These are phyloP conservation scores for Choristoneura rosaceana DNA, from an alignment of 2,888 invertebrate genomes.

Conservation along the genomic window DNA sequence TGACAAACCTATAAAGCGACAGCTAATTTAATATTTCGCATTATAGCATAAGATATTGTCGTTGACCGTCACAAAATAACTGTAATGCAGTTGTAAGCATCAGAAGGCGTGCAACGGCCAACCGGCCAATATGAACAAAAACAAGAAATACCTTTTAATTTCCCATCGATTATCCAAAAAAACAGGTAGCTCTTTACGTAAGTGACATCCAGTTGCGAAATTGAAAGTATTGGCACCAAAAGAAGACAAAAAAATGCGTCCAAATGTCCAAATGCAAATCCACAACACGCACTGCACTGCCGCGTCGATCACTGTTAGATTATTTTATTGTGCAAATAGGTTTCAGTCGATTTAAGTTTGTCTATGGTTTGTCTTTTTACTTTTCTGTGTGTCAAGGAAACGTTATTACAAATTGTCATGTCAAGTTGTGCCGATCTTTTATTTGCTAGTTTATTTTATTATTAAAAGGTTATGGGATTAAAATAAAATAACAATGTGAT, in stretches of 20 bases:
- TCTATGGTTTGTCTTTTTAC: too few relatives aligned
- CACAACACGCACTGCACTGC: slow-evolving; percentile 26
- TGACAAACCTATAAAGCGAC: slow-evolving; percentile 25
- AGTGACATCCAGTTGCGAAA: slow-evolving; percentile 40
- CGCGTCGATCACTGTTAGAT: too few relatives aligned
- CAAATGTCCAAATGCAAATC: slow-evolving; percentile 28
- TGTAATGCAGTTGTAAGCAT: slow-evolving; percentile 20
- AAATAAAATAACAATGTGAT: too few relatives aligned
- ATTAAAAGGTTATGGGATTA: too few relatives aligned
- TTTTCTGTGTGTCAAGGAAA: too few relatives aligned
- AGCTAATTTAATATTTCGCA: slow-evolving; percentile 29
- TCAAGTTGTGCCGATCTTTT: too few relatives aligned
- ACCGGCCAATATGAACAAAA: slow-evolving; percentile 13
- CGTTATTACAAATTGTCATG: too few relatives aligned
- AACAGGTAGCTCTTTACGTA: slow-evolving; percentile 21
- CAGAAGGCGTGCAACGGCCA: slow-evolving; percentile 3
- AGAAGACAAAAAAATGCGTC: slow-evolving; percentile 43
- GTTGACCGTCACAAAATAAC: slow-evolving; percentile 19
- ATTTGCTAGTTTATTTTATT: too few relatives aligned
- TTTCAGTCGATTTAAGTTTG: too few relatives aligned
- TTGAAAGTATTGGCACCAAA: slow-evolving; percentile 40
- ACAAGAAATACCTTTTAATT: slow-evolving; percentile 66
- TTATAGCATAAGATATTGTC: slow-evolving; percentile 16
- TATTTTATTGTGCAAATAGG: too few relatives aligned
- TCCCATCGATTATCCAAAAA: slow-evolving; percentile 61